phyloP scores from a whole-genome alignment of 2,113 vertebrate species.

The Himantopus leucocephalus region DNA sequence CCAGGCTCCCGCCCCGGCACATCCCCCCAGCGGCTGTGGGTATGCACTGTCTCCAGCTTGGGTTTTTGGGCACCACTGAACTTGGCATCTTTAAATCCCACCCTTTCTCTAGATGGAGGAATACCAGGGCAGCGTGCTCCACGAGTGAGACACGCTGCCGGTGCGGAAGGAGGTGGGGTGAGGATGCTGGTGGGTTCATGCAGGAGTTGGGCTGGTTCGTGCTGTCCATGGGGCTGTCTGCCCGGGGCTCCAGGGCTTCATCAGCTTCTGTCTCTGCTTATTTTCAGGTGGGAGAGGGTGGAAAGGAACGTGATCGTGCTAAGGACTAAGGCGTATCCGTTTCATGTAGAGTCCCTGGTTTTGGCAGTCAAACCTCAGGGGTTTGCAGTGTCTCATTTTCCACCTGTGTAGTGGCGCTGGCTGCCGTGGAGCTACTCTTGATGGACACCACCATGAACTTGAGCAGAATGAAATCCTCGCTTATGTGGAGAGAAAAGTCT shows the following conservation, averaged over 20 bases:
- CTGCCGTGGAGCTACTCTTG: background rate
- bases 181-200: background rate
- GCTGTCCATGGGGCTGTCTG: background rate
- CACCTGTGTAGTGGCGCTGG: background rate
- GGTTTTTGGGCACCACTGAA: background rate
- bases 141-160: accelerated
- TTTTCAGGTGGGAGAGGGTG: background rate
- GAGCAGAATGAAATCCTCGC: background rate
- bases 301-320: background rate
- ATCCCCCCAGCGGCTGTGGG: background rate
- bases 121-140: background rate
- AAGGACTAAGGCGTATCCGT: background rate
- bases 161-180: background rate
- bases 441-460: background rate
- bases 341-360: background rate
- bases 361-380: background rate
- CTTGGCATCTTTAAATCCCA: background rate
- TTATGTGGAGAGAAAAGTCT: background rate
- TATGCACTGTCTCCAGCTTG: background rate
- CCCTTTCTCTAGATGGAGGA: background rate
- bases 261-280: background rate
- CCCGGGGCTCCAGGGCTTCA: background rate
- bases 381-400: background rate
- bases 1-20: background rate
- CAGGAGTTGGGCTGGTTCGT: background rate